Evolutionary conservation across 2,797 vertebrate genomes (phyloP), one percentile per base, ranked within the genome.

Genomic region (Pangasius krempfi): DNA sequence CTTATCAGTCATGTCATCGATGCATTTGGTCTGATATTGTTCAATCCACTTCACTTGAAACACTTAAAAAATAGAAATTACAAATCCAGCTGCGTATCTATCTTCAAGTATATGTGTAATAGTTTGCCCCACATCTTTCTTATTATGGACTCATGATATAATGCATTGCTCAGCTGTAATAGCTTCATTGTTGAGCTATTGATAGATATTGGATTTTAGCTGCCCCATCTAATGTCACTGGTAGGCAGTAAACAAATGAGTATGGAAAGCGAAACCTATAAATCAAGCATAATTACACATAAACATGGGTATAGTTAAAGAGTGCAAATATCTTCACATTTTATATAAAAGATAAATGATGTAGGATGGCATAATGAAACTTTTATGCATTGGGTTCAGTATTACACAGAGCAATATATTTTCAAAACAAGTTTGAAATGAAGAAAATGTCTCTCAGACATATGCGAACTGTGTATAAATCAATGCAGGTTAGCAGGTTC

Each of bases 311-410:
- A 25, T 25, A 47, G 62, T 73, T 20, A 66, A 81, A 58, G 37
- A 10, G 25, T 80, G 30, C 30, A 40, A 76, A 84, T 83, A 83
- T 70, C 56, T 83, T 79, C 40, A 52, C 50, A 79, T 56, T 75
- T 76, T 62, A 64, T 50, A 33, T 80, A 58, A 54, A 81, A 50
- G 76, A 60, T 88, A 84, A 84, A 84, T 88, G 54, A 84, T 84
- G 81, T 60, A 62, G 44, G 56, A 52, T 18, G n/a, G n/a, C 56
- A 20, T 76, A 76, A 84, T 76, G 44, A 64, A 84, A 47, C 27
- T 83, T 83, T 83, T 83, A 83, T 64, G 37, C 80, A n/a, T 83
- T 64, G 37, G 3, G 2, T 47, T 83, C 40, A 14, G 30, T 83
- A 83, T 83, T 64, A 47, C 80, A 62, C 25, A 25, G n/a, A 56